Conservation (phyloP, 92 coral and sea anemone species). For the Desmophyllum pertusum region DNA sequence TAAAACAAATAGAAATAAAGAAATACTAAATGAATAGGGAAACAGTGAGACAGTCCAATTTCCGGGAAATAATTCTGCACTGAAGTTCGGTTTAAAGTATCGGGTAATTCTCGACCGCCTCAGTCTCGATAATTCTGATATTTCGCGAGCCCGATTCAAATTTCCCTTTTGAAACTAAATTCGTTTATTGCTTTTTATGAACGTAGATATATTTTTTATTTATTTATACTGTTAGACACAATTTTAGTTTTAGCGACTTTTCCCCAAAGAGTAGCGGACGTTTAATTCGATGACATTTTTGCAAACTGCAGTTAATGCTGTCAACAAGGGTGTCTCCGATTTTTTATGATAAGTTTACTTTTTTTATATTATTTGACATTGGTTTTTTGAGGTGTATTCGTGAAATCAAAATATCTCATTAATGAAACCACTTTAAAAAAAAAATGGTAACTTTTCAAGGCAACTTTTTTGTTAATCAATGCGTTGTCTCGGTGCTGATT, state of each 20-base stretch:
- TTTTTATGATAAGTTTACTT: background rate
- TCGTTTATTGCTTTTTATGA: background rate
- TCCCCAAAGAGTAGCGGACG: background rate
- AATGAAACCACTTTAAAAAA: background rate
- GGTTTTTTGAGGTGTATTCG: background rate
- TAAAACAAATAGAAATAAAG: background rate
- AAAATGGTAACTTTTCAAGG: background rate
- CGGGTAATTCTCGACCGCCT: background rate
- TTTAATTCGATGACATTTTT: background rate
- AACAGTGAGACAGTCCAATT: background rate
- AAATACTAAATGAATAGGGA: background rate
- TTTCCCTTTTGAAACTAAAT: background rate
- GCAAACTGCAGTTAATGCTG: background rate
- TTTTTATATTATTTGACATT: background rate
- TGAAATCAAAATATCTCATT: background rate
- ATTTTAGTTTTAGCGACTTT: background rate
- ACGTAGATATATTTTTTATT: background rate
- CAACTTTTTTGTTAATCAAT: background rate
- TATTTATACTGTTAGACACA: background rate
- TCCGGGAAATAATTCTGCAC: background rate
- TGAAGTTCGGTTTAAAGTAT: background rate
- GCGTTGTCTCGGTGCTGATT: background rate
- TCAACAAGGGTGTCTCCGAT: background rate
- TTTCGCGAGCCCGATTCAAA: background rate
- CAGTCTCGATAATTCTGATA: background rate